Evolutionary conservation across 2,888 invertebrate genomes (phyloP).

Genomic region (Zaprionus bogoriensis): DNA sequence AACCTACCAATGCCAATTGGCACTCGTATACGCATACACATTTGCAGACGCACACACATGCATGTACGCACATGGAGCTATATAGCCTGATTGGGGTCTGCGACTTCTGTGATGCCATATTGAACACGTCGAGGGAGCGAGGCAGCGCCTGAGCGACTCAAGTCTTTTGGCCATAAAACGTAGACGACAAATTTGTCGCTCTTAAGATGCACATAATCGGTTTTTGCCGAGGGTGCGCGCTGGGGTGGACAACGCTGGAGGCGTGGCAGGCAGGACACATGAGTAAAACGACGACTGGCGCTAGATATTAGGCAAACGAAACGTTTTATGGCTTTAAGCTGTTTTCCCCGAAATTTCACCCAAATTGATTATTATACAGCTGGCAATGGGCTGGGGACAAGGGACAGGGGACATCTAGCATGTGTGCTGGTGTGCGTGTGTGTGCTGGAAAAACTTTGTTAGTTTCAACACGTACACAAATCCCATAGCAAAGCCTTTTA

Average conservation of each 20-base stretch:
- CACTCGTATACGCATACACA: background rate
- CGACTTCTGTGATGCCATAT: constrained; percentile 5
- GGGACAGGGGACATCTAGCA: background rate
- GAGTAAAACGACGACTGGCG: constrained; percentile 1
- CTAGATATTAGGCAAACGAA: constrained; percentile 34
- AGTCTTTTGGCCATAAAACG: constrained; percentile 45
- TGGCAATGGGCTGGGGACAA: constrained; percentile 18
- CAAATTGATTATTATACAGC: constrained; percentile 73
- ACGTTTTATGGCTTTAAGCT: constrained; percentile 73
- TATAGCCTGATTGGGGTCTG: background rate
- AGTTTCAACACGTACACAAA: constrained; percentile 79
- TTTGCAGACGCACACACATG: background rate
- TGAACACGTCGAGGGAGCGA: background rate
- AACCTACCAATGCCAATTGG: too few relatives aligned
- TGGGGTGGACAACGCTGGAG: background rate
- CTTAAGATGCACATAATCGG: constrained; percentile 60
- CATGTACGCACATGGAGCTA: background rate
- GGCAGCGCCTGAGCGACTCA: background rate
- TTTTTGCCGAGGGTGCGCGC: constrained; percentile 30
- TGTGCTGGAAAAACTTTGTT: constrained; percentile 55
- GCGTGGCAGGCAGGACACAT: too few relatives aligned
- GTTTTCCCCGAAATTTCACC: constrained; percentile 65
- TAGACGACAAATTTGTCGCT: constrained; percentile 59
- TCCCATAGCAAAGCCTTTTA: constrained; percentile 77
- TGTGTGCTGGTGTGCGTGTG: too few relatives aligned